Evolutionary conservation across 2,797 vertebrate genomes (phyloP).

Genomic region (Pseudocheirus occidentalis): DNA sequence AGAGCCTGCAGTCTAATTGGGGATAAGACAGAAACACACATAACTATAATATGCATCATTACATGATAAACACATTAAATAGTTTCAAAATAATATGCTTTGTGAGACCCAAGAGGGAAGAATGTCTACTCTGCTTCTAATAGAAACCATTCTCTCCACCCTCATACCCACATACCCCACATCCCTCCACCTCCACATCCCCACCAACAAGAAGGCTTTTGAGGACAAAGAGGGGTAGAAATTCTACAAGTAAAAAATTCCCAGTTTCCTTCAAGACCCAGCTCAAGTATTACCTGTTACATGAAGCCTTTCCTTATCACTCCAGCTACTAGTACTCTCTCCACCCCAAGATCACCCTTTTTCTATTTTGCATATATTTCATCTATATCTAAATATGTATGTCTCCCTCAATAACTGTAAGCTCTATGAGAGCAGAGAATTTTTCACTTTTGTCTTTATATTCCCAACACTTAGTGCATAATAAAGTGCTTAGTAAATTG

Average conservation of each 20-base stretch:
- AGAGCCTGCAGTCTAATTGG: not conserved
- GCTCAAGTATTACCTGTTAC: not conserved
- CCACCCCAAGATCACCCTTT: not conserved
- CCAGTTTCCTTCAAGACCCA: not conserved
- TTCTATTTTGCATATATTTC: not conserved
- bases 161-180: not conserved
- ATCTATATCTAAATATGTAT: not conserved
- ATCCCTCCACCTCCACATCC: not conserved
- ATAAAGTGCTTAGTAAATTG: not conserved
- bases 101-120: not conserved
- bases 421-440: not conserved
- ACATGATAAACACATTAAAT: not conserved
- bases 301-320: not conserved
- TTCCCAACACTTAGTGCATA: not conserved
- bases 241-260: not conserved
- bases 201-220: not conserved
- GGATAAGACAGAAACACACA: not conserved
- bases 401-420: not conserved
- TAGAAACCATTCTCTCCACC: not conserved
- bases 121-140: not conserved
- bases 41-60: not conserved
- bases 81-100: not conserved
- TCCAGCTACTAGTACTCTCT: not conserved
- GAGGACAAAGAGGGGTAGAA: not conserved
- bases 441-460: not conserved